Conservation (phyloP, 2,797 vertebrate species). For the Bryconaethiops microstoma region DNA sequence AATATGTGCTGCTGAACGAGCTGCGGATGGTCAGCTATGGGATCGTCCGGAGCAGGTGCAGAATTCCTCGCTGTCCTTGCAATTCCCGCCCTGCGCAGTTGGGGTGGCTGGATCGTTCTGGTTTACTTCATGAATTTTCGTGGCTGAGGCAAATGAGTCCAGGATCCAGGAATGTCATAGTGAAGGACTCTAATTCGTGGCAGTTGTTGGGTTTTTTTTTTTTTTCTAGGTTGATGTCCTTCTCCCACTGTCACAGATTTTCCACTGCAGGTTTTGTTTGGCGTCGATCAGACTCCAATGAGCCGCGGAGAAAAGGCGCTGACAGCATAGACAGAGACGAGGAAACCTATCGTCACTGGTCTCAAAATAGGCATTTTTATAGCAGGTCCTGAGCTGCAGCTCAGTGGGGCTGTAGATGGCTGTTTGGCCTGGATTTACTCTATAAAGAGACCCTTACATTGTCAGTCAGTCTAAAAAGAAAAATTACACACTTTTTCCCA, state of each 20-base stretch:
- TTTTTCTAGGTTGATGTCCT: constrained; percentile 32
- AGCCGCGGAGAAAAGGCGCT: constrained; percentile 1
- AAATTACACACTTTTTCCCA: neutral
- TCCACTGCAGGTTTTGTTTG: constrained; percentile 25
- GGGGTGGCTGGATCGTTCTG: constrained; percentile 16
- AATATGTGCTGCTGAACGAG: constrained; percentile 36
- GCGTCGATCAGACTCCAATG: neutral
- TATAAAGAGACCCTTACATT: neutral
- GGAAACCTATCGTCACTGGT: neutral
- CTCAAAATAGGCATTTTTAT: neutral
- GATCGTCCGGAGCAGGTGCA: constrained; percentile 52
- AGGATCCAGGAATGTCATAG: constrained; percentile 31
- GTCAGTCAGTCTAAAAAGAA: too few species aligned
- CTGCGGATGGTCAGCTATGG: constrained; percentile 25
- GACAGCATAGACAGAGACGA: neutral
- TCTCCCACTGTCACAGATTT: constrained; percentile 20
- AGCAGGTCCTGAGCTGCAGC: neutral
- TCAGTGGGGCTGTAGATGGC: neutral
- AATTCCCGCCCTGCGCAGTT: neutral
- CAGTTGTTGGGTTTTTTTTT: neutral
- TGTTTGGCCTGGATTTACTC: constrained; percentile 21
- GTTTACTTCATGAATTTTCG: constrained; percentile 1
- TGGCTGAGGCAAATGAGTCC: neutral
- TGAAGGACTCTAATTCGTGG: constrained; percentile 31
- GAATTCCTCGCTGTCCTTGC: constrained; percentile 27